phyloP scores from a whole-genome alignment of 2,113 vertebrate genomes.

The Columba janthina region DNA sequence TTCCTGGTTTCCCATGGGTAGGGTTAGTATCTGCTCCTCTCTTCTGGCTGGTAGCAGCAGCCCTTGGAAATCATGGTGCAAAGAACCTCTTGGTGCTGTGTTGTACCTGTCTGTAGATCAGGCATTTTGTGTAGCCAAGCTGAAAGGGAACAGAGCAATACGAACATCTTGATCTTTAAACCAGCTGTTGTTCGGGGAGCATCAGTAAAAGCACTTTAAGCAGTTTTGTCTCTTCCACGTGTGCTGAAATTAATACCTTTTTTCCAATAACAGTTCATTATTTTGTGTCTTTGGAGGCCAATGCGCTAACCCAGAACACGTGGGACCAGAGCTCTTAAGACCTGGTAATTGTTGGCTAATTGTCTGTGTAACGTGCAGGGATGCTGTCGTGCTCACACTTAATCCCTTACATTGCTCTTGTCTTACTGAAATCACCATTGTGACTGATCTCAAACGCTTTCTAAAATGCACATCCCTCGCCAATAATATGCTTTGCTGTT shows the following conservation, averaged over 20 bases:
- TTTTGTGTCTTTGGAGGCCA: constrained; percentile 7
- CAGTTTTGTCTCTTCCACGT: neutral
- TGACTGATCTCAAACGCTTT: neutral
- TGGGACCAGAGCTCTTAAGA: constrained; percentile 22
- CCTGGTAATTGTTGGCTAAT: constrained; percentile 31
- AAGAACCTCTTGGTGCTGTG: fast-evolving
- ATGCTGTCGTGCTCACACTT: neutral
- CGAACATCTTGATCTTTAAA: neutral
- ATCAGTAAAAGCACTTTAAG: constrained; percentile 21
- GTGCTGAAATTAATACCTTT: constrained; percentile 32
- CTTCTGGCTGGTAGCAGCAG: neutral
- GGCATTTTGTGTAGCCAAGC: neutral
- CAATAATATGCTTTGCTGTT: neutral
- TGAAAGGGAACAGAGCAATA: neutral
- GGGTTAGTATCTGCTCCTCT: neutral
- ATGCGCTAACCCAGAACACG: neutral
- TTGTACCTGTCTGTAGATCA: neutral
- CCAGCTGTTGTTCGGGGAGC: constrained; percentile 1
- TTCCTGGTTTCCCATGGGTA: neutral
- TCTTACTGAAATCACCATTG: neutral
- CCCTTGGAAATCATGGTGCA: neutral
- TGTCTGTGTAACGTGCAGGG: neutral
- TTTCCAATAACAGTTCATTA: constrained; percentile 24
- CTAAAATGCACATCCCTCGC: neutral
- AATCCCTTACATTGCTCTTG: neutral